phyloP scores from a whole-genome alignment of 2,888 invertebrate species.

The Fragum sueziense region DNA sequence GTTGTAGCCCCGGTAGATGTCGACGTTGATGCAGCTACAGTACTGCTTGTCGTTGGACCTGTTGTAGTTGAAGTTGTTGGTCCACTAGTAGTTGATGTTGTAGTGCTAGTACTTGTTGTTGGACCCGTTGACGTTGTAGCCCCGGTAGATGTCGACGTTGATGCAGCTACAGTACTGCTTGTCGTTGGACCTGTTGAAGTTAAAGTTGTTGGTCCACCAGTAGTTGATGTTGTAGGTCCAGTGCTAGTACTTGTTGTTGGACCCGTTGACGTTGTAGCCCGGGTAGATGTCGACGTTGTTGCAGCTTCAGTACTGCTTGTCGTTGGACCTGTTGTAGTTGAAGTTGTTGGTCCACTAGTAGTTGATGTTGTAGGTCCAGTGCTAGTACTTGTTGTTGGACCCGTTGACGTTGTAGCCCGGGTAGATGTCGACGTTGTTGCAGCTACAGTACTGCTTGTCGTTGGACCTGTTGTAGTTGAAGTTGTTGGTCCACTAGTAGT shows the following conservation, averaged over 20 bases:
- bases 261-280: not conserved
- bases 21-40: not conserved
- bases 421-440: not conserved
- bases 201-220: not conserved
- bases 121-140: not conserved
- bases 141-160: conserved; percentile 11
- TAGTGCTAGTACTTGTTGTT: conserved; percentile 7
- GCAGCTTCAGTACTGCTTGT: not conserved
- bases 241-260: conserved; percentile 3
- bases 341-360: conserved; percentile 14
- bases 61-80: conserved; percentile 4
- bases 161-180: not conserved
- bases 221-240: not conserved
- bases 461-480: conserved; percentile 7
- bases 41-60: not conserved
- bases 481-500: not conserved
- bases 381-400: not conserved
- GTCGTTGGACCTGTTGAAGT: conserved; percentile 14
- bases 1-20: not conserved
- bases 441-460: not conserved
- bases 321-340: not conserved
- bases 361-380: conserved; percentile 1
- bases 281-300: not conserved
- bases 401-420: not conserved
- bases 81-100: conserved; percentile 15